Evolutionary conservation across 2,888 invertebrate species (phyloP).

Genomic region (Tenthredo livida): DNA sequence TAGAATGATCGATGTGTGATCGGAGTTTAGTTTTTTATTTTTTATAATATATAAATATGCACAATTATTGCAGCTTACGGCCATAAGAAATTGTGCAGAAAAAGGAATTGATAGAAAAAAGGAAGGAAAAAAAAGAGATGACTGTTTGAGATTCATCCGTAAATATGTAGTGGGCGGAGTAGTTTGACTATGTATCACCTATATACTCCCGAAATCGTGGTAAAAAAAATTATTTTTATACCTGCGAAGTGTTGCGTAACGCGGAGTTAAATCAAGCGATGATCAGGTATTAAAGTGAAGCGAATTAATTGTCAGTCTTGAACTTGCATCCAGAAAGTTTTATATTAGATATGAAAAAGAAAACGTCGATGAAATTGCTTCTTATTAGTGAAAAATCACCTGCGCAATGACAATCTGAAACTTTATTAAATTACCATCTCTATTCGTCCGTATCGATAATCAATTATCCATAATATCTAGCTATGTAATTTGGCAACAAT

Average conservation of each 20-base stretch:
- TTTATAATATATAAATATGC: background rate
- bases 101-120: background rate
- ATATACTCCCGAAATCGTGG: constrained; percentile 16
- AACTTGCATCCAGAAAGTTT: background rate
- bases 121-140: background rate
- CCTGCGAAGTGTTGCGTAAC: constrained; percentile 35
- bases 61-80: background rate
- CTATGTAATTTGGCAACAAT: constrained; percentile 6
- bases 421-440: background rate
- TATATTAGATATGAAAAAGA: background rate
- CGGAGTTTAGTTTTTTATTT: background rate
- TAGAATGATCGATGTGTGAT: background rate
- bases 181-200: constrained; percentile 11
- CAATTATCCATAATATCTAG: background rate
- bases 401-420: background rate
- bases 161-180: constrained; percentile 23
- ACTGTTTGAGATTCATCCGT: constrained; percentile 18
- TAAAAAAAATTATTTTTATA: constrained; percentile 43
- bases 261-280: constrained; percentile 41
- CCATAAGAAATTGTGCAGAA: background rate
- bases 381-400: background rate
- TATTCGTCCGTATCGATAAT: background rate
- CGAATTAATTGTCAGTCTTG: constrained; percentile 8
- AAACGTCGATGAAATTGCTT: background rate
- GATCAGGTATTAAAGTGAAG: background rate